phyloP scores from a whole-genome alignment of 2,888 invertebrate species.

The Parelbella ahira region DNA sequence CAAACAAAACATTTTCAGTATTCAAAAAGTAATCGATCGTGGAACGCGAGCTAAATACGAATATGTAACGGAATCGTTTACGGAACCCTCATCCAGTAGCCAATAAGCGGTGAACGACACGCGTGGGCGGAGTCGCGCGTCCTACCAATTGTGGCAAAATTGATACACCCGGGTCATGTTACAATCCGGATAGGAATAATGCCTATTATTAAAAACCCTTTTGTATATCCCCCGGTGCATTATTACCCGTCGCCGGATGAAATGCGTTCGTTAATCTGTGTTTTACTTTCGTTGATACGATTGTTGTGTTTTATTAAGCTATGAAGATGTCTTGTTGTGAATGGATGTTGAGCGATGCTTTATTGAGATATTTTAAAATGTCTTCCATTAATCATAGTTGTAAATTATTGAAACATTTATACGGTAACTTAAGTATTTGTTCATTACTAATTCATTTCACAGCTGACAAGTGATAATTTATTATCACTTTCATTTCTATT shows the following conservation, averaged over 20 bases:
- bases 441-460: too few relatives aligned
- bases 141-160: slow-evolving; percentile 42
- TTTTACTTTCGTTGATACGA: too few relatives aligned
- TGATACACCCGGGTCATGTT: slow-evolving; percentile 35
- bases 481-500: slow-evolving; percentile 21
- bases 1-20: slow-evolving; percentile 22
- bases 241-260: slow-evolving; percentile 17
- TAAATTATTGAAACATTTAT: too few relatives aligned
- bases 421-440: too few relatives aligned
- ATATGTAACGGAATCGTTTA: slow-evolving; percentile 34
- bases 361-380: too few relatives aligned
- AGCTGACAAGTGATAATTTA: too few relatives aligned
- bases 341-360: too few relatives aligned
- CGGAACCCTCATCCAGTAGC: slow-evolving; percentile 45
- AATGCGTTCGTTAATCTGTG: not conserved
- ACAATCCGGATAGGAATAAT: slow-evolving; percentile 31
- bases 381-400: too few relatives aligned
- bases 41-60: slow-evolving; percentile 27
- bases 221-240: slow-evolving; percentile 17
- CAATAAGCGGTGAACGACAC: slow-evolving; percentile 52
- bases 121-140: slow-evolving; percentile 51
- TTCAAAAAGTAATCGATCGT: slow-evolving; percentile 18
- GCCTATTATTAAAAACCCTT: slow-evolving; percentile 26
- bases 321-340: too few relatives aligned
- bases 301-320: too few relatives aligned